Conservation (phyloP, 2,888 invertebrate genomes). For the Andrena haemorrhoa region DNA sequence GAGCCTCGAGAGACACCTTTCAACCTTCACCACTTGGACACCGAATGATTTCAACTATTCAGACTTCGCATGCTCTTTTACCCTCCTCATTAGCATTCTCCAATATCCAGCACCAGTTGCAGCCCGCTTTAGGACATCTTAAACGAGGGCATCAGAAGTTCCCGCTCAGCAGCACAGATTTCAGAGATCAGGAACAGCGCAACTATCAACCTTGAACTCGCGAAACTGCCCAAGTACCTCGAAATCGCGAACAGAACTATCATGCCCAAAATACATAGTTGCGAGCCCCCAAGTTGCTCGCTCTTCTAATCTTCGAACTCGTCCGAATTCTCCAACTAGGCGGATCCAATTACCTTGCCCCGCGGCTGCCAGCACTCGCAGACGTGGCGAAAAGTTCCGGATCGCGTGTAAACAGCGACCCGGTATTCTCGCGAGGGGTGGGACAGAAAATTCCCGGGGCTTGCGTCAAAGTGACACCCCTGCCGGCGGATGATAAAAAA, state of each 20-base stretch:
- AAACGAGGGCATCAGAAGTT: background rate
- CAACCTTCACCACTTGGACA: no score
- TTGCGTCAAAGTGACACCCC: constrained; percentile 27
- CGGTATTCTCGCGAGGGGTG: background rate
- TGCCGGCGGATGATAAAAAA: constrained; percentile 10
- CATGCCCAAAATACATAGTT: background rate
- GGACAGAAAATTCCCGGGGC: constrained; percentile 6
- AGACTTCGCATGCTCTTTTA: no score
- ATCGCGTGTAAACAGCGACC: constrained; percentile 9
- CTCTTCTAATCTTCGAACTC: constrained; percentile 7
- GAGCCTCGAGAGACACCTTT: no score
- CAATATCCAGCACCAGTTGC: no score
- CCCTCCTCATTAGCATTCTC: no score
- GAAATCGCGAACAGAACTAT: background rate
- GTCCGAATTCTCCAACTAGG: background rate
- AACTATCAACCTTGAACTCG: background rate
- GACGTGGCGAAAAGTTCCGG: background rate
- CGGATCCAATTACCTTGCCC: background rate
- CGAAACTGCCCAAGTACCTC: background rate
- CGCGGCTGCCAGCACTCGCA: background rate
- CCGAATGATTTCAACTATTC: no score
- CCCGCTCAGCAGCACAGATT: background rate
- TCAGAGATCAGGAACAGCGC: background rate
- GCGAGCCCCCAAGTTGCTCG: background rate
- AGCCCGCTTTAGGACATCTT: no score